These are phyloP conservation scores for Hyposoter didymator DNA, from an alignment of 2,888 invertebrate species.

Conservation along the genomic window DNA sequence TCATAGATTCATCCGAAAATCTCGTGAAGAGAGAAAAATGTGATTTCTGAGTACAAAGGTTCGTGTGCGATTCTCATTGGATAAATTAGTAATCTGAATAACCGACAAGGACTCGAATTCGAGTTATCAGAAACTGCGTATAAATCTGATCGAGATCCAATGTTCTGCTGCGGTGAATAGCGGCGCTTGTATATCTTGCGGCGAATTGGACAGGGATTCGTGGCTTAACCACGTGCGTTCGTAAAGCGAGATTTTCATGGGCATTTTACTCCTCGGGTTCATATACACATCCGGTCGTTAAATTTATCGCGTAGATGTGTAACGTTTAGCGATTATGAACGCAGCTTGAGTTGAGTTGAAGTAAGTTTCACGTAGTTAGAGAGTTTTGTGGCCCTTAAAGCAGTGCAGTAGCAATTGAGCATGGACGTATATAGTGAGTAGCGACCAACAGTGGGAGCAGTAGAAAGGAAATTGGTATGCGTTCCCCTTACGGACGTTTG, in stretches of 20 bases:
- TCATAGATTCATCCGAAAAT: neutral
- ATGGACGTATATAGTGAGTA: neutral
- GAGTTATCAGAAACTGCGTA: conserved; percentile 19
- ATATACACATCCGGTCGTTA: conserved; percentile 52
- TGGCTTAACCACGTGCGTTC: conserved; percentile 39
- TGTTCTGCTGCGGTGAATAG: neutral
- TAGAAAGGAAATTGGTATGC: conserved; percentile 59
- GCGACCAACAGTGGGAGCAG: conserved; percentile 33
- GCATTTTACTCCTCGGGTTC: conserved; percentile 30
- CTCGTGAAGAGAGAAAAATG: neutral
- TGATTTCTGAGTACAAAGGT: neutral
- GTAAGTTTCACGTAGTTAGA: conserved; percentile 31
- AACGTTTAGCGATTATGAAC: conserved; percentile 59
- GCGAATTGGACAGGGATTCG: conserved; percentile 24
- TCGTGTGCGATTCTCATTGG: neutral
- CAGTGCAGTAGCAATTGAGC: conserved; percentile 28
- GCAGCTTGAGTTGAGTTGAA: conserved; percentile 33
- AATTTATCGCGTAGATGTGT: conserved; percentile 34
- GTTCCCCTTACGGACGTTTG: conserved; percentile 49
- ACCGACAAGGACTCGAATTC: conserved; percentile 2
- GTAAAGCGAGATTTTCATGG: conserved; percentile 34
- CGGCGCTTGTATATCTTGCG: neutral
- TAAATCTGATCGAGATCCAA: conserved; percentile 8
- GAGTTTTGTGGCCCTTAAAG: conserved; percentile 24
- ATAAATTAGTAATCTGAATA: conserved; percentile 43